These are phyloP conservation scores for Nannobrachium achirus DNA, from an alignment of 2,113 vertebrate genomes.

Conservation along the genomic window DNA sequence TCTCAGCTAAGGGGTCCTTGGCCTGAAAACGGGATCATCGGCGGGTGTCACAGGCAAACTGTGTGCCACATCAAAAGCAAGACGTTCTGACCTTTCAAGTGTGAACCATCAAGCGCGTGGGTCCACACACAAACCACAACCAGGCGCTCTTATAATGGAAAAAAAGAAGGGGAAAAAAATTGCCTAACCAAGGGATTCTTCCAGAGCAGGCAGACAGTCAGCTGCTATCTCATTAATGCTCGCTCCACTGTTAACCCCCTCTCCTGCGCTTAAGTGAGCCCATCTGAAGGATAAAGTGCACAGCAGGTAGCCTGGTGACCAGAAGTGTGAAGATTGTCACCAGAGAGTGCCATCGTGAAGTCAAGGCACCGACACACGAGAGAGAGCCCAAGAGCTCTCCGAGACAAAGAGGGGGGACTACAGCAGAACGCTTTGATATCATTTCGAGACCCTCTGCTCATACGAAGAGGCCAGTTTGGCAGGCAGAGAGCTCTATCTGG, in stretches of 20 bases:
- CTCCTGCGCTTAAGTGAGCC: constrained; percentile 6
- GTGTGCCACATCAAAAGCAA: constrained; percentile 48
- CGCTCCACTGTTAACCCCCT: neutral
- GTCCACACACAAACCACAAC: neutral
- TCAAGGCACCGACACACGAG: no score
- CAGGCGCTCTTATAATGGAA: no score
- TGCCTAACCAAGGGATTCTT: constrained; percentile 18
- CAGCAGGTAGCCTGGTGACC: constrained; percentile 16
- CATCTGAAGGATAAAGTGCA: constrained; percentile 13
- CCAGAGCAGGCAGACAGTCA: constrained; percentile 9
- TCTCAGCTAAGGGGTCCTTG: no score
- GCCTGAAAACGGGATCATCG: neutral
- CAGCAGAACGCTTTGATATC: constrained; percentile 28
- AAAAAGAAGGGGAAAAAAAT: neutral
- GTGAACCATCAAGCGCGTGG: constrained; percentile 30
- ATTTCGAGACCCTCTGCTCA: constrained; percentile 11
- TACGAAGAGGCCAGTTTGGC: constrained; percentile 34
- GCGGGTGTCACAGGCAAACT: constrained; percentile 11
- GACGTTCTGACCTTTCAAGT: constrained; percentile 45
- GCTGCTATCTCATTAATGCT: constrained; percentile 26
- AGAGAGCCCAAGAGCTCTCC: no score
- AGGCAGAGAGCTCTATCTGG: constrained; percentile 59
- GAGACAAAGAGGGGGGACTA: neutral
- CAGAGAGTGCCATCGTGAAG: neutral
- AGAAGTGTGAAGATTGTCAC: constrained; percentile 12